phyloP scores from a whole-genome alignment of 2,797 vertebrate species.

The Platyrinchus mystaceus region DNA sequence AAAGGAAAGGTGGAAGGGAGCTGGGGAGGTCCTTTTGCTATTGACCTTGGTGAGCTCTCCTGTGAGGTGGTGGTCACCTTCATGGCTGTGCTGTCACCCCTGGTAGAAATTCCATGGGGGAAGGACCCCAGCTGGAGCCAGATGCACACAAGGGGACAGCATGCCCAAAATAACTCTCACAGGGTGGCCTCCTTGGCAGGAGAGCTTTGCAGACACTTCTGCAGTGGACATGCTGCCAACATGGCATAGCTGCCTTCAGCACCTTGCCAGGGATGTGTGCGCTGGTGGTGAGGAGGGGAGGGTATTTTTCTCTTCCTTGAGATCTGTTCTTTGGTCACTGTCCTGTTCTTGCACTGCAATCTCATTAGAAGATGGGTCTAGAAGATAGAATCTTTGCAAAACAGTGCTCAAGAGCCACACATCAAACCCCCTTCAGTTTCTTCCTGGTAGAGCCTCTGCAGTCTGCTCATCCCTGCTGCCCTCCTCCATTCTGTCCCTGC shows the following conservation, averaged over 20 bases:
- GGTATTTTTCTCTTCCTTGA: neutral
- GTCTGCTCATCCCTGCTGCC: neutral
- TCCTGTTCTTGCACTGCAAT: neutral
- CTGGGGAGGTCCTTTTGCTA: neutral
- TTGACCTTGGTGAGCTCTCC: neutral
- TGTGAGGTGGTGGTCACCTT: neutral
- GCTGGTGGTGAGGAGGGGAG: neutral
- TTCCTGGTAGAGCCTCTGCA: neutral
- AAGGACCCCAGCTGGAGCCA: neutral
- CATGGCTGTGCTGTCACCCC: neutral
- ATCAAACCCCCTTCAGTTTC: neutral
- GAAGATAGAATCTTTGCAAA: neutral
- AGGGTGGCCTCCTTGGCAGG: neutral
- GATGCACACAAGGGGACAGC: neutral
- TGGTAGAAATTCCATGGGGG: neutral
- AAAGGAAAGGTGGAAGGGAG: neutral
- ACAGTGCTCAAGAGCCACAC: neutral
- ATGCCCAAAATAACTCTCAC: neutral
- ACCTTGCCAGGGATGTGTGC: neutral
- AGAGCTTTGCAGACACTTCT: neutral
- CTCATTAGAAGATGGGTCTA: neutral
- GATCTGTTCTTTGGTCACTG: neutral
- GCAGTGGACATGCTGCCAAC: neutral
- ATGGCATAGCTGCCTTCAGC: neutral
- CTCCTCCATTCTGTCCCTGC: neutral